Percentiles rank a stretch among this genome's conserved stretches.
Conservation (phyloP, 2,113 vertebrate species). For the Sinocyclocheilus grahami region DNA sequence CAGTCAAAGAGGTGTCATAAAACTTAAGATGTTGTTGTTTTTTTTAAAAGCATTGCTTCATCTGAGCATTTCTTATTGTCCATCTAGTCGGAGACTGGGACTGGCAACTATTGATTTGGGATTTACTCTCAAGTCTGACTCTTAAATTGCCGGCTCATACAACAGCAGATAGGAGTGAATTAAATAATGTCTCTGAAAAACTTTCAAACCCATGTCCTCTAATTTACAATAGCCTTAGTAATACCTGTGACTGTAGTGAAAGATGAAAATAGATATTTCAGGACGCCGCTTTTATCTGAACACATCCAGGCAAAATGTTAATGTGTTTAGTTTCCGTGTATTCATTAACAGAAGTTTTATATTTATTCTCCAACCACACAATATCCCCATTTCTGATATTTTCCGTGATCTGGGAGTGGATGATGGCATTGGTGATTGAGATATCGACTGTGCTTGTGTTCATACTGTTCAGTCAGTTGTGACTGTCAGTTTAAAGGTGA, state of each 20-base stretch:
- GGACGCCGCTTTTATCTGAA: neutral
- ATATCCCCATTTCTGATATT: neutral
- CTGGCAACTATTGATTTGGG: constrained; percentile 1
- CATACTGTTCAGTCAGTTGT: no score
- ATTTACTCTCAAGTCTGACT: neutral
- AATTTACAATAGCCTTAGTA: neutral
- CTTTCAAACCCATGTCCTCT: neutral
- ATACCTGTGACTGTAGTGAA: neutral
- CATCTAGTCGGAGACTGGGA: neutral
- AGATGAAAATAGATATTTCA: neutral
- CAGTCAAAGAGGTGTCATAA: neutral
- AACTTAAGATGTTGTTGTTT: neutral
- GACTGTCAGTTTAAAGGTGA: no score
- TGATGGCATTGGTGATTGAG: neutral
- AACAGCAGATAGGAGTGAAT: neutral
- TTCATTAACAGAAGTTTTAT: no score
- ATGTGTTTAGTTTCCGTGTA: no score
- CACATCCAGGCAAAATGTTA: no score
- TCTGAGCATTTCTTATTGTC: neutral
- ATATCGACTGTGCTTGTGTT: no score
- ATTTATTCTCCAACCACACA: no score
- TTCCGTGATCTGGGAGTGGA: neutral
- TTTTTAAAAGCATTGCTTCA: neutral
- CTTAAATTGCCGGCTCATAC: neutral
- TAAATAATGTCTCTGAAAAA: neutral